Base-by-base conservation (phyloP, 1,140 invertebrate genomes). In the Cherax quadricarinatus region DNA sequence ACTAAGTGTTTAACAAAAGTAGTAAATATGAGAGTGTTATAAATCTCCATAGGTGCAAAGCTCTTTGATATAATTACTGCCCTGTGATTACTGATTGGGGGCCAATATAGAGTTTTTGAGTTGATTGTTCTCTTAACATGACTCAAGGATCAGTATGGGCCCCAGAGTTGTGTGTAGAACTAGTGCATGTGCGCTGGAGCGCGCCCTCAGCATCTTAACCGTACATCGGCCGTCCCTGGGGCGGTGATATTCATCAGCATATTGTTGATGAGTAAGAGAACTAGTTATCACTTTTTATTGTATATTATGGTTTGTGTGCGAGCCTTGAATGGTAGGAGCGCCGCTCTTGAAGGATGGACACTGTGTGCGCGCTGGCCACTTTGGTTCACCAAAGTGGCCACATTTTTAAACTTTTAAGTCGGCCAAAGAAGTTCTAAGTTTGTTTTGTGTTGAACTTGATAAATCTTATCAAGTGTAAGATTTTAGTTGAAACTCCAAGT, bases 371-470 rank as follows among this genome's bases (percentile, higher is more conserved):
- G 82, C 49, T 85, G 80, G 90, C 84, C 87, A 87, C 90, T 91
- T 91, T 91, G 90, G 90, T 87, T 81, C 18, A 73, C 79, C 41
- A 82, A 79, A 66, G 24, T 57, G 57, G 60, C 60, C 82, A 91
- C 90, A 91, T 80, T 91, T 91, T 87, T 91, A 91, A 86, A 91
- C 90, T 91, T 87, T 91, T 91, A 86, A 57, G 84, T 91, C 66
- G 78, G 84, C 90, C 90, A 91, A 91, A 91, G 90, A 87, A 91
- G 90, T 91, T 91, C 62, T 91, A 41, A 51, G 84, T 91, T 86
- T 86, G 90, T 91, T 91, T 91, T 91, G 89, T 86, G 90, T 91
- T 91, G 90, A 84, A 91, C 90, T 91, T 91, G 90, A 91, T 91
- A 91, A 79, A 48, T 9, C 16, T 87, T 91, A 87, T 91, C 90